Base-by-base conservation (phyloP, 2,888 invertebrate species). In the Andrena flavipes region DNA sequence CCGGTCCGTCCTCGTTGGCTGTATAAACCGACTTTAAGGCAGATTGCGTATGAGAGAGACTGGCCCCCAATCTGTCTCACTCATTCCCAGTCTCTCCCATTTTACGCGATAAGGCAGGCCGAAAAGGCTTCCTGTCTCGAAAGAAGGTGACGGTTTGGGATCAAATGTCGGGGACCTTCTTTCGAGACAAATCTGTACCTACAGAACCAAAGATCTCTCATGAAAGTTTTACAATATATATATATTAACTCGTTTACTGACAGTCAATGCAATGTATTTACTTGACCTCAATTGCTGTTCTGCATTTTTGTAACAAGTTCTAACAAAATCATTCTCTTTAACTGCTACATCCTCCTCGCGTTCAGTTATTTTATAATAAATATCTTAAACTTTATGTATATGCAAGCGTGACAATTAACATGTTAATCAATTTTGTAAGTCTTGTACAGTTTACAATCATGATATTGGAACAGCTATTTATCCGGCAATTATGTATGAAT, bases 181-280 rank as follows among this genome's bases (percentile, higher is more conserved):
- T 42, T 16, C 5, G 16, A 42, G 42, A 16, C 42, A 42, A 42
- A 42, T 42, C 42, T 42, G 42, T 64, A 75, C 79, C 76, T 88
- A 84, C 69, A 79, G 84, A 80, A 87, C 82, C 82, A 88, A 88
- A 84, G 80, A 84, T 86, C 76, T 81, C 77, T 79, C 80, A 80
- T 75, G 70, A 83, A 86, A 81, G 71, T 87, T 84, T 88, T 84
- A 84, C 78, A 71, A 42, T 42, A 70, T 86, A 89, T 75, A 72
- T 86, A 87, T 73, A 74, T 84, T 75, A 70, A 86, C 88, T 72
- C 88, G 88, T 89, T 88, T 88, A 88, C 89, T 88, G 88, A 88
- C 88, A 89, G 87, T 85, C 82, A 85, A 82, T 87, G 85, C 84
- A 85, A 89, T 87, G 84, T 89, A 84, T 82, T 80, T 73, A 79